These are phyloP conservation scores for Alentia gelatinosa DNA, from an alignment of 2,888 invertebrate genomes.

Conservation along the genomic window DNA sequence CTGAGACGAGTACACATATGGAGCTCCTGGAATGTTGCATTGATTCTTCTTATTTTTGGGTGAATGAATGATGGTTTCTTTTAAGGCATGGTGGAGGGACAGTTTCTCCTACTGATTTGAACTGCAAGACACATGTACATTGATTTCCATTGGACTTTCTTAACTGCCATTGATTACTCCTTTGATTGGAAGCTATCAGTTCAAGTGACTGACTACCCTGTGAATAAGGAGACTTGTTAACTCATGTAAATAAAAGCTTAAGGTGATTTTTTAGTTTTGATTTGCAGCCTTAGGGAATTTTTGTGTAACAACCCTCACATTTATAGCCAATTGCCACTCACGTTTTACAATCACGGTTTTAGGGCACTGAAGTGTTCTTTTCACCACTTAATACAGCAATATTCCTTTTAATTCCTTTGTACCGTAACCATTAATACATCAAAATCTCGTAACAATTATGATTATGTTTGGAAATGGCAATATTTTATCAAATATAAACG, in stretches of 20 bases:
- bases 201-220: not conserved
- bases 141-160: not conserved
- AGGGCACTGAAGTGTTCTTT: not conserved
- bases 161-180: not conserved
- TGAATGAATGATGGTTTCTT: not conserved
- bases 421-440: too few species aligned
- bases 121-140: not conserved
- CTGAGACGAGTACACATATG: not conserved
- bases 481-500: too few species aligned
- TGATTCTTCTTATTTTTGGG: not conserved
- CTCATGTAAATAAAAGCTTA: not conserved
- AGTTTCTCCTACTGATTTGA: not conserved
- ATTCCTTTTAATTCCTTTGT: too few species aligned
- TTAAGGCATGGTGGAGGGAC: slow-evolving; percentile 37
- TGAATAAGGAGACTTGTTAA: not conserved
- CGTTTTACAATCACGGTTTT: not conserved
- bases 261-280: not conserved
- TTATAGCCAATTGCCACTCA: not conserved
- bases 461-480: too few species aligned
- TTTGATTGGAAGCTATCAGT: not conserved
- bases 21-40: not conserved
- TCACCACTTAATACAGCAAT: not conserved
- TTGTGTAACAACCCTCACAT: not conserved
- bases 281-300: not conserved
- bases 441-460: too few species aligned